Base-by-base conservation (phyloP, 2,113 vertebrate species). In the Perca flavescens region DNA sequence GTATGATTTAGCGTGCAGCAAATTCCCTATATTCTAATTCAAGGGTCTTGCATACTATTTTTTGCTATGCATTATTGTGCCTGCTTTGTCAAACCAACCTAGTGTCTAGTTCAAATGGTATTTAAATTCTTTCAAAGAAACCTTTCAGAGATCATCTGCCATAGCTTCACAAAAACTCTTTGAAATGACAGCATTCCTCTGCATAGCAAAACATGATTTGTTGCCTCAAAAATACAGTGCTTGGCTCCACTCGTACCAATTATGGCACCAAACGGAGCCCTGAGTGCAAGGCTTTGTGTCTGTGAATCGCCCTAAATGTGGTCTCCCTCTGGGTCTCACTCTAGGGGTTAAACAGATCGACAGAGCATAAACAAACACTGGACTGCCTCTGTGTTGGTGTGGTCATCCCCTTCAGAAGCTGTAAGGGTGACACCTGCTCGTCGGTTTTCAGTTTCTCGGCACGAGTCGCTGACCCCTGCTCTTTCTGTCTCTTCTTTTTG, bases 161-260 rank as follows among this genome's bases (percentile, higher is more conserved):
- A 76, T 69, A 65, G 79, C 76, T 85, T 86, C 31, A 61, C 34
- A 54, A 46, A 43, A 86, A 61, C 46, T 65, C 65, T 85, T 92
- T 94, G 73, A 92, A 92, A 89, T 86, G 73, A 84, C 79, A 11
- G 87, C 83, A 89, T 93, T 91, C 87, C 81, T 88, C 65, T 64
- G 54, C 65, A 63, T n/a, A 84, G 86, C 78, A 82, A 88, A 87
- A 80, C 80, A 85, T 89, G 87, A 89, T 93, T 89, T 87, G 81
- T 67, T 78, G 80, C 79, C 52, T 84, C 58, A 93, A 88, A 63
- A 92, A 77, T 82, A 84, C 86, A 84, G 87, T 74, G 62, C 54
- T 80, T 2, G 0, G 75, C 31, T 69, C 66, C 12, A 12, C 3
- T n/a, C 28, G 22, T 75, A 83, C 47, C 88, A 89, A 85, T 91